Conservation (phyloP, 2,888 invertebrate genomes). For the Drosophila hamatofila region DNA sequence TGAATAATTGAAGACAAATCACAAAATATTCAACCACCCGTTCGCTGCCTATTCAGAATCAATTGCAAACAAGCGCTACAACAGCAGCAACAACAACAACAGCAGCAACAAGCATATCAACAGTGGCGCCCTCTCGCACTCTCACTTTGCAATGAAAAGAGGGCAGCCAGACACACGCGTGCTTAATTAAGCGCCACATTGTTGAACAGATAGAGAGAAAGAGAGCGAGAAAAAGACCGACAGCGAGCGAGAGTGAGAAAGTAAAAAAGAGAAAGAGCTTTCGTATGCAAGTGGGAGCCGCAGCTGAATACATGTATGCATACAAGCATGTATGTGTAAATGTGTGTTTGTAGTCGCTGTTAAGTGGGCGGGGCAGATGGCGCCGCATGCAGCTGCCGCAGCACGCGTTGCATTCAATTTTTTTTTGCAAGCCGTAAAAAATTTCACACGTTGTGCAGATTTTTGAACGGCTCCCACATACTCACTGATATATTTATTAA, state of each 20-base stretch:
- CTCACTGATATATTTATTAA: slow-evolving; percentile 24
- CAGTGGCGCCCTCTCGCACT: slow-evolving; percentile 21
- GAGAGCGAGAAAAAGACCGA: slow-evolving; percentile 13
- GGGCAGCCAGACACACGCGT: slow-evolving; percentile 58
- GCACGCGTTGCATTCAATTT: slow-evolving; percentile 48
- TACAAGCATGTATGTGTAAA: too few species aligned
- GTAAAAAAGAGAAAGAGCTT: slow-evolving; percentile 28
- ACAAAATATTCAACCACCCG: slow-evolving; percentile 32
- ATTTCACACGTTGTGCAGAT: slow-evolving; percentile 46
- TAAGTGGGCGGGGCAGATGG: slow-evolving; percentile 41
- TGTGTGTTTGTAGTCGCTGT: slow-evolving; percentile 6
- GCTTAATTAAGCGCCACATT: slow-evolving; percentile 73
- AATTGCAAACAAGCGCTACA: slow-evolving; percentile 45
- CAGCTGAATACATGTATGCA: slow-evolving; percentile 8
- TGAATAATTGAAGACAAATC: slow-evolving; percentile 64
- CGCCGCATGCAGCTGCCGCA: slow-evolving; percentile 38
- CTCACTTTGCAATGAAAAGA: slow-evolving; percentile 30
- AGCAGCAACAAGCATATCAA: slow-evolving; percentile 8
- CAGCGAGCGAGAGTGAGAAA: slow-evolving; percentile 16
- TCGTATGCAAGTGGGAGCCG: slow-evolving; percentile 23
- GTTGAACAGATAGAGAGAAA: slow-evolving; percentile 7
- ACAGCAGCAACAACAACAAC: slow-evolving; percentile 23
- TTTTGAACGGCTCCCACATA: slow-evolving; percentile 38
- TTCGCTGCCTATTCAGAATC: slow-evolving; percentile 48
- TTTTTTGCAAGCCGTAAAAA: slow-evolving; percentile 32